Conservation (phyloP, 2,797 vertebrate species). For the Harpagifer antarcticus region DNA sequence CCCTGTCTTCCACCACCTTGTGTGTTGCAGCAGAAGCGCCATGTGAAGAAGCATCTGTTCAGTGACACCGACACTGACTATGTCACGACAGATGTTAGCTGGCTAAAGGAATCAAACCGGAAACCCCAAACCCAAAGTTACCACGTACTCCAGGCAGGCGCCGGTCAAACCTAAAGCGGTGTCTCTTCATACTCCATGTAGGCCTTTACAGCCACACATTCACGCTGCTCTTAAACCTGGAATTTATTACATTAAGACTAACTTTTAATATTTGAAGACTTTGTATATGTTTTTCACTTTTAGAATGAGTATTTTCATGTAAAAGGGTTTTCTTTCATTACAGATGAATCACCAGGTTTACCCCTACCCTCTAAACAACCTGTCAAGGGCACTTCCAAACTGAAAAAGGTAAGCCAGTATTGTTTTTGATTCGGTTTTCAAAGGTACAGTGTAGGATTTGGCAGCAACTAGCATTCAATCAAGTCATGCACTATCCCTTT, state of each 20-base stretch:
- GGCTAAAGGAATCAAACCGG: slow-evolving; percentile 87
- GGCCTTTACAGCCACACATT: slow-evolving; percentile 16
- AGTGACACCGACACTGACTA: slow-evolving; percentile 92
- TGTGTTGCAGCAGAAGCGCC: slow-evolving; percentile 60
- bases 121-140: slow-evolving; percentile 87
- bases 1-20: not conserved
- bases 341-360: slow-evolving; percentile 67
- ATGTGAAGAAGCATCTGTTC: slow-evolving; percentile 89
- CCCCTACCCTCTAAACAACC: slow-evolving; percentile 50
- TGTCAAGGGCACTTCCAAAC: slow-evolving; percentile 53
- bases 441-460: too few species aligned
- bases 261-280: not conserved
- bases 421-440: not conserved
- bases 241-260: not conserved
- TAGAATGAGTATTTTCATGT: not conserved
- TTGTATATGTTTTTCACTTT: too few species aligned
- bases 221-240: not conserved
- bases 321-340: slow-evolving; percentile 21
- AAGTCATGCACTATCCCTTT: slow-evolving; percentile 36
- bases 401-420: slow-evolving; percentile 62
- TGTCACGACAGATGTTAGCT: slow-evolving; percentile 86
- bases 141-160: slow-evolving; percentile 86
- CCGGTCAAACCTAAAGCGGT: slow-evolving; percentile 41
- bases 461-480: not conserved
- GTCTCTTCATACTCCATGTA: slow-evolving; percentile 64